Evolutionary conservation across 2,113 vertebrate genomes (phyloP).

Genomic region (Otis tarda): DNA sequence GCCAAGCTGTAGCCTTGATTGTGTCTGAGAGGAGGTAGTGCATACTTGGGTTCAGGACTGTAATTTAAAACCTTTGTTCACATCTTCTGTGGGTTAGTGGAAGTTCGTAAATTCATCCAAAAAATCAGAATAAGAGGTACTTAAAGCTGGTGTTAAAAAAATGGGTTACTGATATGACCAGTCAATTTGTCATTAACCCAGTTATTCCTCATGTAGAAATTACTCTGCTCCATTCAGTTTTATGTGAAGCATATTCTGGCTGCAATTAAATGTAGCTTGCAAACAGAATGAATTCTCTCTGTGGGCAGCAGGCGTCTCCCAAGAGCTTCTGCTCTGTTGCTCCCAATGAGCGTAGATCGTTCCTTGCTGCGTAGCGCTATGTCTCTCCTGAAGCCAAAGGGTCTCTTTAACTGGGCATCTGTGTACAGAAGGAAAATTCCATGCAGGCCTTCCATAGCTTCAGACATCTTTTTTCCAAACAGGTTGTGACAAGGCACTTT

Average conservation of each 20-base stretch:
- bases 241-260: neutral
- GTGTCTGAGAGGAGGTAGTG: neutral
- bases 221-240: accelerated
- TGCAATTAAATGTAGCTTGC: neutral
- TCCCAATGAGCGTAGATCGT: neutral
- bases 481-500: constrained; percentile 13
- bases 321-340: constrained; percentile 12
- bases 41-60: neutral
- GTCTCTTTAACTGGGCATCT: constrained; percentile 31
- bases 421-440: constrained; percentile 63
- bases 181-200: neutral
- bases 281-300: neutral
- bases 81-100: neutral
- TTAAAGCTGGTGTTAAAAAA: neutral
- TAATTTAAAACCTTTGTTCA: neutral
- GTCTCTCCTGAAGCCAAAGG: neutral
- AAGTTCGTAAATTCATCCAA: neutral
- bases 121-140: neutral
- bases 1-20: neutral
- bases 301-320: constrained; percentile 66
- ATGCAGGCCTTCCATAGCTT: constrained; percentile 29
- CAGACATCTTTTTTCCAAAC: constrained; percentile 43
- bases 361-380: neutral
- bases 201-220: neutral
- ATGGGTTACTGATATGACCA: neutral